Evolutionary conservation across 1,140 invertebrate species (phyloP).

Genomic region (Lethrus apterus): DNA sequence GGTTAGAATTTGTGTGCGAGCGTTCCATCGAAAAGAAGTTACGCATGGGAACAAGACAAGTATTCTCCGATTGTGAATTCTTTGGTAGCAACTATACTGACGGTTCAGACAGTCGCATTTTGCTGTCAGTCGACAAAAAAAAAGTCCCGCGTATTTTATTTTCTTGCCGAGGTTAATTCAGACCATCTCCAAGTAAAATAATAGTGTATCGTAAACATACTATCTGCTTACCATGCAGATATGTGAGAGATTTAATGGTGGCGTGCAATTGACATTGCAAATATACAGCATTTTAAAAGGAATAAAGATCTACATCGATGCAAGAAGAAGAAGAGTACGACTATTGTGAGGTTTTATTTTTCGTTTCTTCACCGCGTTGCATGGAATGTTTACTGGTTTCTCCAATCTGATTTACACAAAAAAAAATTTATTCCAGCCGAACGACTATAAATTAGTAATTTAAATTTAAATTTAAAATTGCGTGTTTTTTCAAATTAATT

Average conservation of each 20-base stretch:
- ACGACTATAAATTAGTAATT: no score
- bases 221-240: conserved; percentile 30
- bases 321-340: no score
- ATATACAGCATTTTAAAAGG: conserved; percentile 6
- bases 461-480: no score
- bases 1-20: no score
- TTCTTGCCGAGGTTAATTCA: conserved; percentile 27
- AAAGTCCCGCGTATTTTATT: conserved; percentile 21
- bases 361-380: no score
- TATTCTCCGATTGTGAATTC: conserved; percentile 37
- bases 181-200: conserved; percentile 32
- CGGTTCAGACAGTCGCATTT: conserved; percentile 18
- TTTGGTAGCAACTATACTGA: conserved; percentile 17
- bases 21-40: no score
- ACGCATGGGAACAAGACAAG: conserved; percentile 28
- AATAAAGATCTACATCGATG: conserved; percentile 14
- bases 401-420: no score
- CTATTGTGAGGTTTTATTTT: no score
- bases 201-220: conserved; percentile 31
- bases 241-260: conserved; percentile 37
- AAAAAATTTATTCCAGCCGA: no score
- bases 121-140: conserved; percentile 17
- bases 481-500: no score
- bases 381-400: no score
- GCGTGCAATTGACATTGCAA: conserved; percentile 21